phyloP scores from a whole-genome alignment of 2,888 invertebrate species.

The Horisme vitalbata region DNA sequence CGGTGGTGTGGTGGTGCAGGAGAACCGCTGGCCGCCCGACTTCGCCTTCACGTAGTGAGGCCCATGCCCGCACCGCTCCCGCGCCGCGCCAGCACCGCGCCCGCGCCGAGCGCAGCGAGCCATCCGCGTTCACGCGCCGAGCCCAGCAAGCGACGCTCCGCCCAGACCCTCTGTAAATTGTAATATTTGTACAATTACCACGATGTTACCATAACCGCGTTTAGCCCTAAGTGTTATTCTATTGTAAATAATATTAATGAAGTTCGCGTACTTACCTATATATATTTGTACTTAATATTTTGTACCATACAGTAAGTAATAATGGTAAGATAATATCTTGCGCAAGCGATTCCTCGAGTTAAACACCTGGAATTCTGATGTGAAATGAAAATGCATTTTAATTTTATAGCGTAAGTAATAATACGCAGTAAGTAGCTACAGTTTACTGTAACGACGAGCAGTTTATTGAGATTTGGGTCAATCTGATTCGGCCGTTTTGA shows the following conservation, averaged over 20 bases:
- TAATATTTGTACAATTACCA: conserved; percentile 24
- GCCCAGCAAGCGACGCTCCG: background rate
- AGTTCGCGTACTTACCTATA: conserved; percentile 6
- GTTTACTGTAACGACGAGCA: no score
- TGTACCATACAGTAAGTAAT: no score
- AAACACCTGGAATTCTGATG: no score
- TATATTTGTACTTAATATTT: no score
- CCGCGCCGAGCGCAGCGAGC: background rate
- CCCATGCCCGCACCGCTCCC: conserved; percentile 30
- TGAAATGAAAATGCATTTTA: no score
- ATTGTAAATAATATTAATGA: conserved; percentile 22
- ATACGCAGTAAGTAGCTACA: no score
- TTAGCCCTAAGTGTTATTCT: conserved; percentile 28
- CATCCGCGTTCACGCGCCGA: background rate
- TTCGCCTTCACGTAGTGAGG: conserved; percentile 74
- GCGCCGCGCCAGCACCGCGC: conserved; percentile 21
- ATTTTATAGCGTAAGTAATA: no score
- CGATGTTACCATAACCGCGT: conserved; percentile 16
- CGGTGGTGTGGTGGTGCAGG: conserved; percentile 58
- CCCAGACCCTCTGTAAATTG: conserved; percentile 24
- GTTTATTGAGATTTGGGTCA: no score
- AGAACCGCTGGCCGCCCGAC: conserved; percentile 75
- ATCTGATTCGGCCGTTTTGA: no score
- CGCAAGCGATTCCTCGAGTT: no score
- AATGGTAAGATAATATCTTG: no score